phyloP scores from a whole-genome alignment of 2,888 invertebrate genomes.

The Baccha elongata region DNA sequence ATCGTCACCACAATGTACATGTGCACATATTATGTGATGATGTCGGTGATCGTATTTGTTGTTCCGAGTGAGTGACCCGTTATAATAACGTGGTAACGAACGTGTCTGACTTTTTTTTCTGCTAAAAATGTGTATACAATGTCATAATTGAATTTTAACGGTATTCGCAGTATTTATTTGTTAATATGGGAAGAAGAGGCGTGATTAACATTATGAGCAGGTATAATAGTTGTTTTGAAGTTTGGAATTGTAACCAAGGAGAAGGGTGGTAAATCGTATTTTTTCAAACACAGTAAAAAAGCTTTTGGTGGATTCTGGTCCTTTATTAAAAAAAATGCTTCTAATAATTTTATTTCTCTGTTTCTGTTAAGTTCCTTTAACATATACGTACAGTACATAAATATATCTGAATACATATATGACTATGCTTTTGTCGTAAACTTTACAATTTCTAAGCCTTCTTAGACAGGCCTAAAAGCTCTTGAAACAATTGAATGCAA shows the following conservation, averaged over 20 bases:
- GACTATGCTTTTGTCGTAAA: too few relatives aligned
- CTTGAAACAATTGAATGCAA: too few relatives aligned
- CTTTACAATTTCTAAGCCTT: too few relatives aligned
- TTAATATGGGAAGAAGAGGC: constrained; percentile 25
- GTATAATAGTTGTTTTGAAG: not conserved
- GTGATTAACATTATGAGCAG: too few relatives aligned
- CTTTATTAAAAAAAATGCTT: not conserved
- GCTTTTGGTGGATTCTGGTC: not conserved
- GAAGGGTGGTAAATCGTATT: not conserved
- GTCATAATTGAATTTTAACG: constrained; percentile 67
- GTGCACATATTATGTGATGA: constrained; percentile 20
- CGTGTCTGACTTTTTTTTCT: constrained; percentile 36
- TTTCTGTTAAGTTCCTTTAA: too few relatives aligned
- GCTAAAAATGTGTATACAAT: constrained; percentile 25
- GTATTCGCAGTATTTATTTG: constrained; percentile 37
- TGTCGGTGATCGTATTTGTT: constrained; percentile 58
- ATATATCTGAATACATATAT: too few relatives aligned
- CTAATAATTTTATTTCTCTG: too few relatives aligned
- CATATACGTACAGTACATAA: too few relatives aligned
- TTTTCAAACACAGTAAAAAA: not conserved
- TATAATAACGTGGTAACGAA: constrained; percentile 53
- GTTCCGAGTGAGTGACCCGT: constrained; percentile 61
- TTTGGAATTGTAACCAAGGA: not conserved
- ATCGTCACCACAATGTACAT: not conserved
- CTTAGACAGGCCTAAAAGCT: too few relatives aligned